phyloP scores from a whole-genome alignment of 2,888 invertebrate genomes.

The Cephus runcator region DNA sequence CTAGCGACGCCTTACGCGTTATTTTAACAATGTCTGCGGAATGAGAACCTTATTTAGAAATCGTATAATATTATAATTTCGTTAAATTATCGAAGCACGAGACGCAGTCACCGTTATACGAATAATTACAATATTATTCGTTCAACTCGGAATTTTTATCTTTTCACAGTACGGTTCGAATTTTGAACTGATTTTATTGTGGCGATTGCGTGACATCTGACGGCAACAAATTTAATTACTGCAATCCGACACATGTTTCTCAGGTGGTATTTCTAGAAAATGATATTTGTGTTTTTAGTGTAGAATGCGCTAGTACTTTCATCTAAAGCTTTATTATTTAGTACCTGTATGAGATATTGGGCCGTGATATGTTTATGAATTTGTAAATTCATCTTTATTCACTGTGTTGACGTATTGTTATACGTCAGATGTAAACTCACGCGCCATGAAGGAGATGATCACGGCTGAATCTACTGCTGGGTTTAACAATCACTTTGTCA shows the following conservation, averaged over 20 bases:
- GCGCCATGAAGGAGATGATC: constrained; percentile 56
- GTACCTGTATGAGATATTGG: neutral
- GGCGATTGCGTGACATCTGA: neutral
- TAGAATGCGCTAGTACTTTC: neutral
- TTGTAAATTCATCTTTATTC: neutral
- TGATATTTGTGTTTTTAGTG: neutral
- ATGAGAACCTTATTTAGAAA: neutral
- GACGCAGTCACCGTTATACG: neutral
- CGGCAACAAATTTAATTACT: neutral
- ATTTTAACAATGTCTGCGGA: neutral
- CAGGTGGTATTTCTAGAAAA: neutral
- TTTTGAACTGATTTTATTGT: neutral
- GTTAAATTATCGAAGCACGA: neutral
- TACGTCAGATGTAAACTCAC: neutral
- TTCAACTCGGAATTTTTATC: neutral
- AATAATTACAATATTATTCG: neutral
- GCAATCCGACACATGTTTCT: neutral
- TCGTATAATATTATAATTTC: neutral
- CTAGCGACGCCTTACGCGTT: neutral
- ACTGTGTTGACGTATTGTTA: neutral
- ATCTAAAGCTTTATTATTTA: neutral
- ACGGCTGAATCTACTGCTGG: constrained; percentile 44
- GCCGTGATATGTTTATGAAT: neutral
- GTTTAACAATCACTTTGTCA: constrained; percentile 54
- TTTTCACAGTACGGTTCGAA: neutral